Conservation (phyloP, 2,113 vertebrate species). For the Oostethus manadensis region DNA sequence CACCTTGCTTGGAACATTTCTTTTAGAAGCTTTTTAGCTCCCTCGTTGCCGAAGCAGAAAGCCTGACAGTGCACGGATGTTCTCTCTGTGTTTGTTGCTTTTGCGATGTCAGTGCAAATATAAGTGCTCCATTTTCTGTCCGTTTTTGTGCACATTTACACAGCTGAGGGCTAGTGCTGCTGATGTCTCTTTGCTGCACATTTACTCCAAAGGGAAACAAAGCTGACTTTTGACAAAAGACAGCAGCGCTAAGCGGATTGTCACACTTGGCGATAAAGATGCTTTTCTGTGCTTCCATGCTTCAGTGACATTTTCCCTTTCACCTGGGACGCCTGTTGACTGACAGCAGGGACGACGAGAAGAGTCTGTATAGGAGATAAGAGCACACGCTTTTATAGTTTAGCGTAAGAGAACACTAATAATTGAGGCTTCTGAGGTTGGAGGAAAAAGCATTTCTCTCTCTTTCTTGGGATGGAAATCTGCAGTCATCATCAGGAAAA, state of each 20-base stretch:
- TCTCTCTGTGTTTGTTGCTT: background rate
- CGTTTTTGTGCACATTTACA: too few relatives aligned
- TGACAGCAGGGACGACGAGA: conserved; percentile 24
- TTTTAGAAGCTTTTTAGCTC: conserved; percentile 47
- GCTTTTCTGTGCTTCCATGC: conserved; percentile 13
- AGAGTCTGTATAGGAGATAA: conserved; percentile 30
- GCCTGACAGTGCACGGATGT: conserved; percentile 7
- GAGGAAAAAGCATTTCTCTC: conserved; percentile 10
- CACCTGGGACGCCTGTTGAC: conserved; percentile 32
- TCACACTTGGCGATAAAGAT: background rate
- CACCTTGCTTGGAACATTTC: conserved; percentile 42
- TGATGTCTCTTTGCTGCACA: too few relatives aligned
- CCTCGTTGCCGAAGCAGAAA: conserved; percentile 48
- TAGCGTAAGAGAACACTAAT: conserved; percentile 11
- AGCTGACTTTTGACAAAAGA: conserved; percentile 3
- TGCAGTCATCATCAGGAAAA: conserved; percentile 21
- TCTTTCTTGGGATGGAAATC: conserved; percentile 15
- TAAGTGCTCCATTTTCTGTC: too few relatives aligned
- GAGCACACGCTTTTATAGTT: conserved; percentile 3
- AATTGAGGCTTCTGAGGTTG: conserved; percentile 24
- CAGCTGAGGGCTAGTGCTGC: too few relatives aligned
- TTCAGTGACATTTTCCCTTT: conserved; percentile 38
- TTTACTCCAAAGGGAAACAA: too few relatives aligned
- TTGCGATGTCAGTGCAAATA: too few relatives aligned
- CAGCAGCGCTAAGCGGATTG: conserved; percentile 3